phyloP scores from a whole-genome alignment of 2,113 vertebrate species.

The Tor tambroides region DNA sequence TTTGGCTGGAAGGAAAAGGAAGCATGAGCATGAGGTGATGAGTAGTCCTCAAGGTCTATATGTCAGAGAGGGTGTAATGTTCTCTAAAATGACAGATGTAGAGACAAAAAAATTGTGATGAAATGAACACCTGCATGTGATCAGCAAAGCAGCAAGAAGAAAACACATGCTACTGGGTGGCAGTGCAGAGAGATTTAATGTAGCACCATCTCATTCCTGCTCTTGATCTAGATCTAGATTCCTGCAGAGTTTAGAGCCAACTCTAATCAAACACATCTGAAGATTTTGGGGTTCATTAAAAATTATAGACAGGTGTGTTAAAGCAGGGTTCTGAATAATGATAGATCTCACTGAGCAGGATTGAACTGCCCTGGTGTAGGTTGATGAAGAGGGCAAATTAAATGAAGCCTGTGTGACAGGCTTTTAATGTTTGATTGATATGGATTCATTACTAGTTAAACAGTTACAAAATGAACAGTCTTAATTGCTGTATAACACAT shows the following conservation, averaged over 20 bases:
- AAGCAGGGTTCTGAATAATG: neutral
- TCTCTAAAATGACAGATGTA: neutral
- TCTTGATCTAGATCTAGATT: neutral
- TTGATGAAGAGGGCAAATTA: neutral
- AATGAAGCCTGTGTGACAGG: neutral
- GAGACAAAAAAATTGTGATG: neutral
- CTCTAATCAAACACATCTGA: conserved; percentile 5
- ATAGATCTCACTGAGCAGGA: neutral
- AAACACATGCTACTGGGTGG: neutral
- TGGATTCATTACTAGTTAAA: neutral
- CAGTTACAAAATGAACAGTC: neutral
- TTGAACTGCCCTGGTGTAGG: neutral
- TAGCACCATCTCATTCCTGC: neutral
- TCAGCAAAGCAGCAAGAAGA: neutral
- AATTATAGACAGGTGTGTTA: conserved; percentile 7
- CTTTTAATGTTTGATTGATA: neutral
- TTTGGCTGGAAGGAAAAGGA: neutral
- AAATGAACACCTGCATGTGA: neutral
- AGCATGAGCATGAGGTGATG: neutral
- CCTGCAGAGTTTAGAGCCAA: neutral
- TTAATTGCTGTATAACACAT: neutral
- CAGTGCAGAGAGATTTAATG: neutral
- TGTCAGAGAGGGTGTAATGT: neutral
- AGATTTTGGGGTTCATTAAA: neutral
- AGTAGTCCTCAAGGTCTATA: neutral